These are phyloP conservation scores for Rhizoglyphus robini DNA, from an alignment of 1,140 invertebrate species.

Conservation along the genomic window DNA sequence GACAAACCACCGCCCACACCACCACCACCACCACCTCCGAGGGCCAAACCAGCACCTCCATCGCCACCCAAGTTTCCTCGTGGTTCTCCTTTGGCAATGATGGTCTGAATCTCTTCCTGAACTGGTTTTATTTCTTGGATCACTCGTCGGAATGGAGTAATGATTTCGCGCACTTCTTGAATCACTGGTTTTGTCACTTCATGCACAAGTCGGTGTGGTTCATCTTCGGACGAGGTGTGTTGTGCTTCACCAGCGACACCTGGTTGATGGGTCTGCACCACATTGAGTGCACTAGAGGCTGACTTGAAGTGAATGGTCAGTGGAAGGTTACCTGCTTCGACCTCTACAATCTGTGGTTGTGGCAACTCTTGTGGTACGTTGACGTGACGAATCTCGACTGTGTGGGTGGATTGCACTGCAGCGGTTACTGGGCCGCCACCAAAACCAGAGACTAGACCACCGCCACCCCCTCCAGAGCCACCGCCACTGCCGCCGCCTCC, in stretches of 20 bases:
- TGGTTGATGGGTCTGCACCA: conserved; percentile 17
- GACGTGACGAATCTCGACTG: conserved; percentile 15
- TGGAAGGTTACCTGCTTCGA: conserved; percentile 16
- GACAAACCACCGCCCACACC: neutral
- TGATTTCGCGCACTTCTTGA: conserved; percentile 18
- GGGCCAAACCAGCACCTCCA: conserved; percentile 9
- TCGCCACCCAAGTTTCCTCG: neutral
- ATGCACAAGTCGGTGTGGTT: conserved; percentile 15
- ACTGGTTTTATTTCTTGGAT: conserved; percentile 18
- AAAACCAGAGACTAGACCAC: conserved; percentile 5
- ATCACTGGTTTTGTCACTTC: conserved; percentile 21
- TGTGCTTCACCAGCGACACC: conserved; percentile 13
- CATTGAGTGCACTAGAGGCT: conserved; percentile 16
- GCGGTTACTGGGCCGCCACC: conserved; percentile 16
- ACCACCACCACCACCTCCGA: conserved; percentile 9
- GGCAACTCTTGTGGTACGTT: conserved; percentile 10
- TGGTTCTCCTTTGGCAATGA: conserved; percentile 18
- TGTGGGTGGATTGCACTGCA: conserved; percentile 18
- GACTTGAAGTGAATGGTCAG: conserved; percentile 20
- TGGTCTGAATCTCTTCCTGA: conserved; percentile 17
- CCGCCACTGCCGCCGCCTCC: conserved; percentile 18
- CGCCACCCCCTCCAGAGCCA: conserved; percentile 4
- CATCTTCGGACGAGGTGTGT: conserved; percentile 18
- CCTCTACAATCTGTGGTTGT: conserved; percentile 19
- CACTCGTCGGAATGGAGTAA: conserved; percentile 12